phyloP scores from a whole-genome alignment of 2,888 invertebrate genomes.

The Dascillus cervinus region DNA sequence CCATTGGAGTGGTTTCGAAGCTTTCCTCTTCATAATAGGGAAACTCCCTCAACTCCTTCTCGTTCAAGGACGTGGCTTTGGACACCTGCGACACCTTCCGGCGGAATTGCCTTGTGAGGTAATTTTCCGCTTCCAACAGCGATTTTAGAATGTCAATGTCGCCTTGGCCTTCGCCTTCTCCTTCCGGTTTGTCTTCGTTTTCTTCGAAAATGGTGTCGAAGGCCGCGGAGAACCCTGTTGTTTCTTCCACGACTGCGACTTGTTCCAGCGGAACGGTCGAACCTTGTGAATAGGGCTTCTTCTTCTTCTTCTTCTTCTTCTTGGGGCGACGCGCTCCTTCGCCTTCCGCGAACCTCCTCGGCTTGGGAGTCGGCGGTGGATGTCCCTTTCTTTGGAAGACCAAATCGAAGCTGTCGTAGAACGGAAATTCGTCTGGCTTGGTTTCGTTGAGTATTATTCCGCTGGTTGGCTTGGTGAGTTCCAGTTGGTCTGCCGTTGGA shows the following conservation, averaged over 20 bases:
- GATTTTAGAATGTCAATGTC: constrained; percentile 14
- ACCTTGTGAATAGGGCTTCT: too few relatives aligned
- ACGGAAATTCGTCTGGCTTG: constrained; percentile 6
- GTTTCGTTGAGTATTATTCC: constrained; percentile 35
- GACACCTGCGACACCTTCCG: constrained; percentile 34
- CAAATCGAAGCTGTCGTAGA: constrained; percentile 31
- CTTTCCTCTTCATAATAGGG: constrained; percentile 19
- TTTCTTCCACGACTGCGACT: constrained; percentile 1
- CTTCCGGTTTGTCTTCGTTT: constrained; percentile 10
- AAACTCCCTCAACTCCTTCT: constrained; percentile 23
- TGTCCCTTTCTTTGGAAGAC: constrained; percentile 21
- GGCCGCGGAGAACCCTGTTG: constrained; percentile 6
- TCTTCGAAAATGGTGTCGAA: constrained; percentile 13
- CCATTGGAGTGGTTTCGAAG: constrained; percentile 21
- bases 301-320: constrained; percentile 7
- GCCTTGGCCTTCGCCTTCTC: constrained; percentile 18
- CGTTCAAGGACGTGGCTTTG: constrained; percentile 30
- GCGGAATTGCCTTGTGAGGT: constrained; percentile 30
- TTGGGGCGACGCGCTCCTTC: neutral
- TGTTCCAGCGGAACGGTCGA: neutral
- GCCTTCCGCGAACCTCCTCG: constrained; percentile 1
- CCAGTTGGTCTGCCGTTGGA: constrained; percentile 27
- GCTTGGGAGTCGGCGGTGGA: constrained; percentile 3
- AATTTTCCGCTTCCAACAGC: constrained; percentile 11
- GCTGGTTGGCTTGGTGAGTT: constrained; percentile 34